Evolutionary conservation across 2,113 vertebrate species (phyloP).

Genomic region (Percina caprodes): DNA sequence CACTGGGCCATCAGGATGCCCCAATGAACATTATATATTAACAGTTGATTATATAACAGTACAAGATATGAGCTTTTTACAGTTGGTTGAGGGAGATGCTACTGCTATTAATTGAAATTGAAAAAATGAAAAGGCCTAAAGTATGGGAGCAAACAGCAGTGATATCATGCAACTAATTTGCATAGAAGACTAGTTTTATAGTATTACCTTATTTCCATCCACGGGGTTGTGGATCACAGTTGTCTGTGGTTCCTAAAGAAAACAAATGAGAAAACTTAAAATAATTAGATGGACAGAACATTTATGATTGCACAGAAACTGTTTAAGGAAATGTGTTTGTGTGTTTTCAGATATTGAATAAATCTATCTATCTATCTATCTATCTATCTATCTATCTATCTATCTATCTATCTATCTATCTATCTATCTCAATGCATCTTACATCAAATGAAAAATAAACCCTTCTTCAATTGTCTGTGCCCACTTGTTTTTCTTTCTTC

Average conservation of each 20-base stretch:
- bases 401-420: background rate
- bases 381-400: background rate
- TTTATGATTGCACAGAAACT: constrained; percentile 1
- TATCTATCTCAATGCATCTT: background rate
- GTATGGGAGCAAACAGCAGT: background rate
- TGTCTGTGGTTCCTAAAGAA: constrained; percentile 94
- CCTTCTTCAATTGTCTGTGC: background rate
- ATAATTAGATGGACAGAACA: constrained; percentile 8
- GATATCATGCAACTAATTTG: background rate
- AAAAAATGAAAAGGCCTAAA: background rate
- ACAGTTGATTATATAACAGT: constrained; percentile 5
- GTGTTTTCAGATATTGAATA: constrained; percentile 1
- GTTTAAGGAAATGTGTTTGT: constrained; percentile 26
- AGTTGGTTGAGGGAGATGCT: background rate
- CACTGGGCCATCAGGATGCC: background rate
- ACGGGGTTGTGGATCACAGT: constrained; percentile 98
- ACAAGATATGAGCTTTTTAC: background rate
- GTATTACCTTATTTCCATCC: constrained; percentile 97
- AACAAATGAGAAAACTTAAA: constrained; percentile 82
- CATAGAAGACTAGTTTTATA: too few species aligned
- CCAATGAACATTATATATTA: background rate
- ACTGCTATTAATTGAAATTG: background rate
- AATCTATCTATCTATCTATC: background rate
- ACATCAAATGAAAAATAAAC: background rate
- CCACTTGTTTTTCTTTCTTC: background rate